These are phyloP conservation scores for Romanogobio albipinnatus DNA, from an alignment of 2,113 vertebrate genomes.

Conservation along the genomic window DNA sequence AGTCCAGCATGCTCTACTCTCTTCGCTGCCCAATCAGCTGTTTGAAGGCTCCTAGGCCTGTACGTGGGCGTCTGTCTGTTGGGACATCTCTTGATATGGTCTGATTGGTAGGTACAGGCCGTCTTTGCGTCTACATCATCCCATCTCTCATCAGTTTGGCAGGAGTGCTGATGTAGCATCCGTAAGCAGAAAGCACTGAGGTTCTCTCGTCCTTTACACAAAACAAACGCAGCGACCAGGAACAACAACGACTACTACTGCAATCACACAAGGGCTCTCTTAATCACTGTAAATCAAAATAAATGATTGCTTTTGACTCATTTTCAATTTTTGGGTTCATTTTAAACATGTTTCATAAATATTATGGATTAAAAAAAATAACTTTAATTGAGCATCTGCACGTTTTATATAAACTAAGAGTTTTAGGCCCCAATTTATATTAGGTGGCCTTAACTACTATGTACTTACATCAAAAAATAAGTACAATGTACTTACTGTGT, in stretches of 20 bases:
- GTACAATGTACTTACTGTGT: too few species aligned
- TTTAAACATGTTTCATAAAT: not conserved
- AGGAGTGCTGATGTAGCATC: conserved; percentile 41
- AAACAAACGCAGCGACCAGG: conserved; percentile 3
- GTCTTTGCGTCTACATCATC: conserved; percentile 54
- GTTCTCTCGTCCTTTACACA: conserved; percentile 10
- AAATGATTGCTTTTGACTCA: not conserved
- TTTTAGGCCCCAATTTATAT: too few species aligned
- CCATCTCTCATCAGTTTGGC: conserved; percentile 52
- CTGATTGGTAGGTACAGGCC: conserved; percentile 43
- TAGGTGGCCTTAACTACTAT: too few species aligned
- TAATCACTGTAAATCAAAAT: not conserved
- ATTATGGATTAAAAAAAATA: not conserved
- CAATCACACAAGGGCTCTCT: not conserved
- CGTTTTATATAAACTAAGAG: not conserved
- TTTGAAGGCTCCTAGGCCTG: conserved; percentile 21
- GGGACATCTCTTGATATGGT: conserved; percentile 47
- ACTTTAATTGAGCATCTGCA: not conserved
- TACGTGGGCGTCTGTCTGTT: not conserved
- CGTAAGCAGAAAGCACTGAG: conserved; percentile 42
- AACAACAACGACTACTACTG: not conserved
- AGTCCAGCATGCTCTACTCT: not conserved
- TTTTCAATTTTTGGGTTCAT: not conserved
- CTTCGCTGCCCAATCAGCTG: conserved; percentile 4
- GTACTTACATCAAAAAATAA: too few species aligned